Evolutionary conservation across 2,797 vertebrate genomes (phyloP), one percentile per base, ranked within the genome.

Genomic region (Columba guinea): DNA sequence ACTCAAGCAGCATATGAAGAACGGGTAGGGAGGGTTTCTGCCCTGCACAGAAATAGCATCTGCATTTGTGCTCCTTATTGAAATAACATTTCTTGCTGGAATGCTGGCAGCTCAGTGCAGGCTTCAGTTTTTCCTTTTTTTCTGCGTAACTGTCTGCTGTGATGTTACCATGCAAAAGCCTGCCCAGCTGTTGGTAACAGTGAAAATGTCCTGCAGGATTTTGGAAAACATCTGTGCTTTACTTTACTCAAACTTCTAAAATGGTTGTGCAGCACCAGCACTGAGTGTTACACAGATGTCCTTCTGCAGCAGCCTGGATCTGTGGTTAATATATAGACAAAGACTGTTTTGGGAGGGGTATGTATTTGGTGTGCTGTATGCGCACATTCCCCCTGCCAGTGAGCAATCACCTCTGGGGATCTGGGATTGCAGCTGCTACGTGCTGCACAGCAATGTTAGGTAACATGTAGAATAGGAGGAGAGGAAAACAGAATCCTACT

Each of bases 151-250:
- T 81, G 77, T 88, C 73, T 84, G 62, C 74, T 95, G 48, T 70
- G 83, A 63, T 79, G 77, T 90, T 96, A 69, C 83, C 67, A 46
- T 63, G 67, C 48, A 82, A 79, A 88, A 86, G 77, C 51, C 52
- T 91, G 44, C 56, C 77, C 92, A 95, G 84, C 88, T 95, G 81
- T 19, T 87, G 44, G 86, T 81, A 78, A 84, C 37, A 68, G 51
- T 37, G 34, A 82, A 71, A 94, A 84, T 56, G 41, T 91, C 86
- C 86, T 76, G 56, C 56, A 82, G 70, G 63, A 76, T 89, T 94
- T 82, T 95, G 81, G 74, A 81, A 93, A 89, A 86, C 86, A 73
- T 94, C 76, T 93, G 76, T 67, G 59, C 44, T 76, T 95, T 75
- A 76, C 67, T 84, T 92, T 11, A 12, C 59, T 82, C 56, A 9